phyloP scores from a whole-genome alignment of 1,140 invertebrate species.

The Drosophila cardini region DNA sequence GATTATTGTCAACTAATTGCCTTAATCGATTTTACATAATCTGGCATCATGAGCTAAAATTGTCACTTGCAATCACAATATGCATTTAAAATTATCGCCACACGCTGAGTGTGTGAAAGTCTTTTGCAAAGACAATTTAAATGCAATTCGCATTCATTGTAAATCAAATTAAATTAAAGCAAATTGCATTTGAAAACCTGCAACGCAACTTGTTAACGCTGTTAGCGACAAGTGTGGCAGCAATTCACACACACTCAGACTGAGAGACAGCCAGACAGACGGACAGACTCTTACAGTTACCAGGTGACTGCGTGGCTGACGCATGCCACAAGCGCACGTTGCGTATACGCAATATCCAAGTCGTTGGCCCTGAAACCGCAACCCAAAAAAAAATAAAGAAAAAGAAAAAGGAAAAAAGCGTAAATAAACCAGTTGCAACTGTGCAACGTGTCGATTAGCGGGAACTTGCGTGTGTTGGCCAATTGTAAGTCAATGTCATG shows the following conservation, averaged over 20 bases:
- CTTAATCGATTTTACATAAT: constrained; percentile 61
- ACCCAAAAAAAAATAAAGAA: constrained; percentile 26
- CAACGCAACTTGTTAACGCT: constrained; percentile 55
- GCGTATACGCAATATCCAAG: constrained; percentile 68
- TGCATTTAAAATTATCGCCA: constrained; percentile 43
- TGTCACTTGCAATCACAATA: constrained; percentile 51
- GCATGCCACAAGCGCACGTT: constrained; percentile 51
- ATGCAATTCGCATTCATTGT: constrained; percentile 24
- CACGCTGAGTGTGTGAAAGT: constrained; percentile 56
- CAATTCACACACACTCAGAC: too few species aligned
- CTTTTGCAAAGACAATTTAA: constrained; percentile 35
- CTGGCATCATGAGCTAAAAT: constrained; percentile 34
- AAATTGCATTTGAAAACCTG: constrained; percentile 46
- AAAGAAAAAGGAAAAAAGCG: constrained; percentile 21
- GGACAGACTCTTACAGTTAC: constrained; percentile 34
- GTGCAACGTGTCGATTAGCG: constrained; percentile 38
- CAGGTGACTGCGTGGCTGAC: constrained; percentile 26
- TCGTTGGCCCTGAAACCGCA: constrained; percentile 39
- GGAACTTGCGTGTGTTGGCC: constrained; percentile 40
- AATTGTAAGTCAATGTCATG: constrained; percentile 52
- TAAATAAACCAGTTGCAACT: constrained; percentile 61
- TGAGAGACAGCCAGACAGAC: neutral
- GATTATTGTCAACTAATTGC: constrained; percentile 40
- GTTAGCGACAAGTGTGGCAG: constrained; percentile 66
- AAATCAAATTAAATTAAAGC: constrained; percentile 59